Evolutionary conservation across 1,140 invertebrate genomes (phyloP).

Genomic region (Acromyrmex echinatior): DNA sequence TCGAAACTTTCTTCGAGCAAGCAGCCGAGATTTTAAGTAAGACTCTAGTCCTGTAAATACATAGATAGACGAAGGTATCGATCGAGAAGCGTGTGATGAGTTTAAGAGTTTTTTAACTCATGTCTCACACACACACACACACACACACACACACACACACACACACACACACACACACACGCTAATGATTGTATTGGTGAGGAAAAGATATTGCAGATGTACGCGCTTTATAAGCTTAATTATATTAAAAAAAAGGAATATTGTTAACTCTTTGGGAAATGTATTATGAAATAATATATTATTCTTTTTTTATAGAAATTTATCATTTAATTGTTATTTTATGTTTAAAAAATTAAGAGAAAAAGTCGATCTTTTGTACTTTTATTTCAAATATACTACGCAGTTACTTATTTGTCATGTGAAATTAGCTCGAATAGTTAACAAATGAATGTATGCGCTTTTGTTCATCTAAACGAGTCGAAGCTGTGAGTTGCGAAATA

Average conservation of each 20-base stretch:
- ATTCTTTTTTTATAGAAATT: background rate
- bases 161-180: background rate
- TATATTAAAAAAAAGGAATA: background rate
- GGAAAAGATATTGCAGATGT: constrained; percentile 2
- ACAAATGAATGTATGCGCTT: background rate
- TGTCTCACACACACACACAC: background rate
- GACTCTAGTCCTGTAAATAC: constrained; percentile 80
- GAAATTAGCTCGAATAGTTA: constrained; percentile 12
- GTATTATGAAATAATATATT: background rate
- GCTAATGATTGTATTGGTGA: constrained; percentile 4
- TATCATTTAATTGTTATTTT: constrained; percentile 5
- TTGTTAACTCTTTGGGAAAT: constrained; percentile 27
- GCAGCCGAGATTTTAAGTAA: constrained; percentile 70
- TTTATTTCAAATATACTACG: constrained; percentile 2
- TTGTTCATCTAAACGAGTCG: constrained; percentile 1
- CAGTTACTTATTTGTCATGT: background rate
- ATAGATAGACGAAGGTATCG: constrained; percentile 65
- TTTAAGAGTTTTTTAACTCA: background rate
- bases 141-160: background rate
- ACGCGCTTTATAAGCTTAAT: constrained; percentile 14
- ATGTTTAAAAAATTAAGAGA: background rate
- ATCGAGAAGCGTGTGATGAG: constrained; percentile 22
- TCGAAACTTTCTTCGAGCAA: constrained; percentile 47
- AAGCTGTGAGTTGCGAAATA: constrained; percentile 9
- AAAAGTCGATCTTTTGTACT: constrained; percentile 14